phyloP scores from a whole-genome alignment of 92 coral and sea anemone species.

The Heteractis magnifica region DNA sequence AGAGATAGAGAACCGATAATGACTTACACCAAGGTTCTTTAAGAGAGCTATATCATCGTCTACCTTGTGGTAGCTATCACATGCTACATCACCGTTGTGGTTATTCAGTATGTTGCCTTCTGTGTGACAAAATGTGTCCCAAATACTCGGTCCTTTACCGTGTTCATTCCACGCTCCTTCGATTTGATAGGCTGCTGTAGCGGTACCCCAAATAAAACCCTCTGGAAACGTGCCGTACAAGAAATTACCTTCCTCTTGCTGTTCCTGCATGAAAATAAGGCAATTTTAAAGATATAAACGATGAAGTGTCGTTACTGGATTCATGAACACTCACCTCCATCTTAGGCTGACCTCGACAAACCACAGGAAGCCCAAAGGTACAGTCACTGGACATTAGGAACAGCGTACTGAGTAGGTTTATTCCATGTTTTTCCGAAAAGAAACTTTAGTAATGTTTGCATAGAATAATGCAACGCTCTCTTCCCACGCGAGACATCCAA shows the following conservation, averaged over 20 bases:
- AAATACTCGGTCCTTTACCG: slow-evolving; percentile 85
- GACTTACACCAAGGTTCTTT: slow-evolving; percentile 74
- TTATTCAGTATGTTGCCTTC: slow-evolving; percentile 67
- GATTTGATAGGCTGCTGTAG: slow-evolving; percentile 89
- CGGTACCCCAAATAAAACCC: slow-evolving; percentile 88
- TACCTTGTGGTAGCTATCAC: slow-evolving; percentile 86
- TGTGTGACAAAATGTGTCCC: slow-evolving; percentile 83
- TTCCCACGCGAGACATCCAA: no score
- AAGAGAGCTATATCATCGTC: slow-evolving; percentile 66
- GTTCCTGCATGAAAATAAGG: neutral
- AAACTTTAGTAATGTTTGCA: no score
- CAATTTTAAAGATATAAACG: no score
- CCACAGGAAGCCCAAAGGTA: no score
- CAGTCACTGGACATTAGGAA: no score
- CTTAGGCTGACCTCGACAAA: no score
- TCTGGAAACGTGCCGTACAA: slow-evolving; percentile 64
- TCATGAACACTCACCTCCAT: no score
- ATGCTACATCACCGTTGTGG: slow-evolving; percentile 77
- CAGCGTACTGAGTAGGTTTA: no score
- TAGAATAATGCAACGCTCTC: no score
- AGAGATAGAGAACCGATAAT: slow-evolving; percentile 84
- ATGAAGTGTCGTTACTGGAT: no score
- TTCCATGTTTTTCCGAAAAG: no score
- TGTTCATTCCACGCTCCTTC: slow-evolving; percentile 93
- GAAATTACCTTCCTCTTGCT: slow-evolving; percentile 41